Base-by-base conservation (phyloP, 1,140 invertebrate species). In the Charaxes varanes region DNA sequence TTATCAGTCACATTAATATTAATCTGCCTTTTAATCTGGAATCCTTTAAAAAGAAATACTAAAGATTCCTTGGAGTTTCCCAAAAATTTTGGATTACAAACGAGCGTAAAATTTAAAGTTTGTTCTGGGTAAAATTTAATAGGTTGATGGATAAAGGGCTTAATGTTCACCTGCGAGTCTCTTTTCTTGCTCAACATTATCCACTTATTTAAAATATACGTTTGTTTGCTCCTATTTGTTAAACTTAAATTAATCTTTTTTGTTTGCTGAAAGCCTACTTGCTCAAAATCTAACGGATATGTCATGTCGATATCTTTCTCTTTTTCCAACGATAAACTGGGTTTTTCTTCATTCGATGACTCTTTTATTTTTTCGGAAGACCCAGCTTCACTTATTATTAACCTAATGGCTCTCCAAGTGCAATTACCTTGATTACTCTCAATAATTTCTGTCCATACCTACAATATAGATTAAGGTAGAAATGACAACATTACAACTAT, bases 351-450 rank as follows among this genome's bases (percentile, higher is more conserved):
- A 53, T 50, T 41, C 22, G 12, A n/a, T 38, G 26, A 23, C 17
- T 43, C 47, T 4, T 34, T 13, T 21, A 26, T 22, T 32, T 48
- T 22, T 30, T 30, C 13, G 10, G 19, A 18, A 33, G 13, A n/a
- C 7, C 15, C 17, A 27, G 16, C 41, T 32, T 64, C 61, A 50
- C 43, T 57, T 22, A 53, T 61, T 11, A 90, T 59, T 17, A 91
- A 58, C 46, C 86, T 85, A 30, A 90, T 43, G 10, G 88, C 88
- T 40, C 90, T 71, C 89, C 89, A 91, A n/a, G 48, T 69, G 41
- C 68, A 86, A 2, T 44, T 33, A 7, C 81, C 84, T 79, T 91
- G 90, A 42, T 88, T 86, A 65, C 90, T 92, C 73, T 92, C 90
- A 45, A 92, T 89, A 12, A 87, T 84, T 56, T 91, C 87, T 6